These are phyloP conservation scores for Eriosoma lanigerum DNA, from an alignment of 1,140 invertebrate genomes.

Conservation along the genomic window DNA sequence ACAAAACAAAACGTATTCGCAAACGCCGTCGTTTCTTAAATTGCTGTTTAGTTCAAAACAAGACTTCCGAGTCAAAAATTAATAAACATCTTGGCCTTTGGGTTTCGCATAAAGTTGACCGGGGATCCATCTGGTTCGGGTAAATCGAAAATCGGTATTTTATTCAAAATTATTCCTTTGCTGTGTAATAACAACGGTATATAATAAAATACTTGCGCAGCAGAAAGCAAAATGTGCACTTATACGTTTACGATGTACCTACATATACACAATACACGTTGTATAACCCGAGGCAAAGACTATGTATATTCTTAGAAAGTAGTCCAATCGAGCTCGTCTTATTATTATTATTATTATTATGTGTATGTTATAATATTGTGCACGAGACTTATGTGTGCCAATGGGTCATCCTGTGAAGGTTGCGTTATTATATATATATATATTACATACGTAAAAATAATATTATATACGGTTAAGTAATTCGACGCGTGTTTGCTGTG, in stretches of 20 bases:
- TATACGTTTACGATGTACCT: background rate
- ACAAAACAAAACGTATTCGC: no score
- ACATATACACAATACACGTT: background rate
- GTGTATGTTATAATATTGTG: background rate
- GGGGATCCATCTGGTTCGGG: no score
- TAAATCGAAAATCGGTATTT: no score
- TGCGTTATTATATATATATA: background rate
- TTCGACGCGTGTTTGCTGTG: background rate
- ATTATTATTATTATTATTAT: background rate
- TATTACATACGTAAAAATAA: background rate
- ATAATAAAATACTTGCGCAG: no score
- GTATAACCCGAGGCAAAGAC: constrained; percentile 11
- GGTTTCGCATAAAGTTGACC: no score
- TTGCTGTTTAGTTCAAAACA: no score
- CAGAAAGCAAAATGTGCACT: background rate
- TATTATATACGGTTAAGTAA: background rate
- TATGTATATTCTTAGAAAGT: constrained; percentile 19
- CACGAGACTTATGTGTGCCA: constrained; percentile 12
- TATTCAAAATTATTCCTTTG: no score
- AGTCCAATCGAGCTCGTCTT: constrained; percentile 21
- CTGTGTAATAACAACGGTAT: no score
- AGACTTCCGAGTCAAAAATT: no score
- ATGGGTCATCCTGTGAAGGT: constrained; percentile 30
- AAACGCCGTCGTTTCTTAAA: no score
- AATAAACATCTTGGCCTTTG: no score